Conservation (phyloP, 2,797 vertebrate species). For the Gallirallus australis region DNA sequence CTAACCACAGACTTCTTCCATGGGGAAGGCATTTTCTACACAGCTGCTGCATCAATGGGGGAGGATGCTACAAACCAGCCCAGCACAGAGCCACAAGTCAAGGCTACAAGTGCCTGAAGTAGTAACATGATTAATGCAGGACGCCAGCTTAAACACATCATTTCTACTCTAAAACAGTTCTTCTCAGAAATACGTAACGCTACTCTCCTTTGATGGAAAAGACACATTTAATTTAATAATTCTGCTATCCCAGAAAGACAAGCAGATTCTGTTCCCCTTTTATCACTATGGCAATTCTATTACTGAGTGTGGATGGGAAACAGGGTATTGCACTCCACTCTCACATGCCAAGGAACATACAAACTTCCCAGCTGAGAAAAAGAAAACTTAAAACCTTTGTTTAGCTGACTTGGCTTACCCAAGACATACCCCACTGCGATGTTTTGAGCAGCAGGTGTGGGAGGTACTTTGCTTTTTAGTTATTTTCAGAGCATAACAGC, state of each 20-base stretch:
- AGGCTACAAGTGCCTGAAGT: not conserved
- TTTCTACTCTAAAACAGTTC: not conserved
- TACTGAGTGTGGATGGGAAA: not conserved
- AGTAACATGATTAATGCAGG: not conserved
- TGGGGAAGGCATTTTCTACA: not conserved
- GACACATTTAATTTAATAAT: slow-evolving; percentile 49
- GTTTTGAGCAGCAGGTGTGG: not conserved
- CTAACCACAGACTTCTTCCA: not conserved
- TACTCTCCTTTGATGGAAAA: slow-evolving; percentile 9
- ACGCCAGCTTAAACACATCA: not conserved
- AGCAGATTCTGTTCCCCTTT: slow-evolving; percentile 55
- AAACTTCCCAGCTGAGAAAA: not conserved
- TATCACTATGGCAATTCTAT: slow-evolving; percentile 66
- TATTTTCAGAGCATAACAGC: not conserved
- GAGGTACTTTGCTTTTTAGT: not conserved
- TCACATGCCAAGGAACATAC: not conserved
- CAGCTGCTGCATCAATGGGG: not conserved
- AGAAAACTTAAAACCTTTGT: not conserved
- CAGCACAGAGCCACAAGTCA: not conserved
- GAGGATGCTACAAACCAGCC: not conserved
- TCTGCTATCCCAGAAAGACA: slow-evolving; percentile 54
- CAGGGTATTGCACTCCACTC: not conserved
- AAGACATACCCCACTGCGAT: not conserved
- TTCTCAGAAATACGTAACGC: slow-evolving; percentile 11
- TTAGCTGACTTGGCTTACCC: not conserved